Conservation (phyloP, 2,888 invertebrate genomes). For the Torymus auratus region DNA sequence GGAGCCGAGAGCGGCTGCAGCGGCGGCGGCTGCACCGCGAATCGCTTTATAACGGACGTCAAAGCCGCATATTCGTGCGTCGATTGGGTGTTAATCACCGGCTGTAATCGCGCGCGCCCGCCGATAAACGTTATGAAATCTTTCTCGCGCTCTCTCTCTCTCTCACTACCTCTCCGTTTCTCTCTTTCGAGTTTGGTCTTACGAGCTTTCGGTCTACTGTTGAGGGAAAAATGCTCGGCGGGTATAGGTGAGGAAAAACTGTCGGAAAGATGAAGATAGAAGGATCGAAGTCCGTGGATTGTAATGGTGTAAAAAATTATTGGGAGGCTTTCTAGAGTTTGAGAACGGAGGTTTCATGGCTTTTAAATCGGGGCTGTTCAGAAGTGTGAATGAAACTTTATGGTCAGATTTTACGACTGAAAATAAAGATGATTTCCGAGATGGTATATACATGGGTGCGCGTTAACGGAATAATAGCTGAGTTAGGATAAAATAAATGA, state of each 20-base stretch:
- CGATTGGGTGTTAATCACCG: constrained; percentile 66
- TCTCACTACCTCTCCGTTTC: too few relatives aligned
- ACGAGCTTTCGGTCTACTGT: too few relatives aligned
- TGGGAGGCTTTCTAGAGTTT: too few relatives aligned
- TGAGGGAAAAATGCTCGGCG: too few relatives aligned
- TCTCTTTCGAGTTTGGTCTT: too few relatives aligned
- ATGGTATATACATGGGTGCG: not conserved
- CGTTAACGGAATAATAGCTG: not conserved
- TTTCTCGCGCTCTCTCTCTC: constrained; percentile 38
- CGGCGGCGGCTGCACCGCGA: constrained; percentile 7
- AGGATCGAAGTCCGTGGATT: not conserved
- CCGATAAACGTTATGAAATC: constrained; percentile 61
- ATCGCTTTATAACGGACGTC: constrained; percentile 56
- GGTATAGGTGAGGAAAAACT: too few relatives aligned
- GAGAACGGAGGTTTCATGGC: too few relatives aligned
- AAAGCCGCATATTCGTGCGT: constrained; percentile 58
- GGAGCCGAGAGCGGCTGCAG: not conserved
- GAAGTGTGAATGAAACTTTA: not conserved
- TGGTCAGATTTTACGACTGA: not conserved
- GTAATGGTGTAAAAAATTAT: too few relatives aligned
- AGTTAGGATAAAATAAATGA: too few relatives aligned
- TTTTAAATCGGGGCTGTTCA: not conserved
- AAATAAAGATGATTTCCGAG: not conserved
- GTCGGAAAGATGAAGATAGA: not conserved
- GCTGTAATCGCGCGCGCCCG: constrained; percentile 56